A percentile compares a stretch with the other conserved stretches of the same genome.
phyloP scores from a whole-genome alignment of 2,113 vertebrate genomes.

The Phylloscopus trochiloides region DNA sequence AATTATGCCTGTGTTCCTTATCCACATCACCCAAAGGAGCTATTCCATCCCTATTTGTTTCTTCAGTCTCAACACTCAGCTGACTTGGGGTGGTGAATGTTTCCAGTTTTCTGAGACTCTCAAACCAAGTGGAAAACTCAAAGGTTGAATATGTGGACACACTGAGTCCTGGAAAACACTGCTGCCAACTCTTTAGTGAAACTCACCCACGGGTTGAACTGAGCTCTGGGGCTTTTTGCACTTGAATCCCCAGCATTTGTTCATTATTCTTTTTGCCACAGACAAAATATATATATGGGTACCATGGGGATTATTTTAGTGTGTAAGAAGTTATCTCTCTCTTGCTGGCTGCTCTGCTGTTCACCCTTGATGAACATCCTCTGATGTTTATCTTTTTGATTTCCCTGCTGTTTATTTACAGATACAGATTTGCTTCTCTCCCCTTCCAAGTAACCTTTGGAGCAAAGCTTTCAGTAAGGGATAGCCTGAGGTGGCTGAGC shows the following conservation, averaged over 20 bases:
- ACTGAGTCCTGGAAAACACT: neutral
- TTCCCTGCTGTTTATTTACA: conserved; percentile 14
- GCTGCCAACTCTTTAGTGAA: neutral
- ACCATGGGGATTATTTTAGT: neutral
- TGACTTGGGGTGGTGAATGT: neutral
- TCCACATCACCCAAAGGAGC: neutral
- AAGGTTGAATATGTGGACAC: neutral
- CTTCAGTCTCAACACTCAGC: neutral
- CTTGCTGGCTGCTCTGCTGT: neutral
- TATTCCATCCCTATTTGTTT: neutral
- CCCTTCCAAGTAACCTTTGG: neutral
- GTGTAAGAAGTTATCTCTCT: neutral
- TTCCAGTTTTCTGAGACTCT: neutral
- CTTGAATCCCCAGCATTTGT: neutral
- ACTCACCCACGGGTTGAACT: neutral
- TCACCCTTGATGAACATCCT: neutral
- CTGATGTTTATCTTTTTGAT: neutral
- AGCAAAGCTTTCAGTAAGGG: neutral
- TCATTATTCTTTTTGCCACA: neutral
- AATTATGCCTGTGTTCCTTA: accelerated
- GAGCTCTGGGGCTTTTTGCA: neutral
- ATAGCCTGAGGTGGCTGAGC: neutral
- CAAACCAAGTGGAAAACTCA: neutral
- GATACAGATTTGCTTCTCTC: conserved; percentile 1
- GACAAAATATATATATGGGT: neutral